Evolutionary conservation across 2,113 vertebrate species (phyloP).

Genomic region (Ivindomyrus marchei): DNA sequence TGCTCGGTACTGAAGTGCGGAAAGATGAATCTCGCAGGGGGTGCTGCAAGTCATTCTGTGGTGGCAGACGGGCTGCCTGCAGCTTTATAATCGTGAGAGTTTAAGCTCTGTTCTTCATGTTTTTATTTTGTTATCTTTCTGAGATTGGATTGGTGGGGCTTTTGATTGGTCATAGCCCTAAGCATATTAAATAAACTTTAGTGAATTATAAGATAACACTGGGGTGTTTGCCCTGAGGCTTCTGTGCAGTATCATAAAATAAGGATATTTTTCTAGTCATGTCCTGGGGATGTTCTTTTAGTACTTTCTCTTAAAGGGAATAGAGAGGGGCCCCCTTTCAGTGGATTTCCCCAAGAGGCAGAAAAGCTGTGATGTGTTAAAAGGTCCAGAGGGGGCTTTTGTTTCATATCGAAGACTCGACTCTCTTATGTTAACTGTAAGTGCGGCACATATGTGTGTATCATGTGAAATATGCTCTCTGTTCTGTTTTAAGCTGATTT

Average conservation of each 20-base stretch:
- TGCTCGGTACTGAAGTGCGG: neutral
- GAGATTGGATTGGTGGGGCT: neutral
- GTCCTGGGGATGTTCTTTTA: neutral
- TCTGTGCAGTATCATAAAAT: neutral
- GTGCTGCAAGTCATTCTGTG: neutral
- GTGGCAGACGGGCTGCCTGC: no score
- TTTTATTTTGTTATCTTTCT: neutral
- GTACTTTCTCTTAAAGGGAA: neutral
- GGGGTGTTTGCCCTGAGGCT: neutral
- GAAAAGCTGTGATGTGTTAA: neutral
- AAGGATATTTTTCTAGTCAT: neutral
- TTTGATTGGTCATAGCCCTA: neutral
- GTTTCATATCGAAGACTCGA: neutral
- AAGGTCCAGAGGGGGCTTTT: neutral
- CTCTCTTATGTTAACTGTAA: neutral
- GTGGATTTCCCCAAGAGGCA: neutral
- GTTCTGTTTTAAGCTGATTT: neutral
- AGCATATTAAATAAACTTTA: neutral
- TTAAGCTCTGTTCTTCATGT: neutral
- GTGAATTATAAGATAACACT: neutral
- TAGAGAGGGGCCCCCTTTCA: neutral
- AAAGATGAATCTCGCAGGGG: neutral
- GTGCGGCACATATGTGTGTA: neutral
- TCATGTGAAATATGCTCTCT: neutral
- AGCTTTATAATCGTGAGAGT: neutral